Conservation (phyloP, 2,113 vertebrate genomes). For the Mungos mungo region DNA sequence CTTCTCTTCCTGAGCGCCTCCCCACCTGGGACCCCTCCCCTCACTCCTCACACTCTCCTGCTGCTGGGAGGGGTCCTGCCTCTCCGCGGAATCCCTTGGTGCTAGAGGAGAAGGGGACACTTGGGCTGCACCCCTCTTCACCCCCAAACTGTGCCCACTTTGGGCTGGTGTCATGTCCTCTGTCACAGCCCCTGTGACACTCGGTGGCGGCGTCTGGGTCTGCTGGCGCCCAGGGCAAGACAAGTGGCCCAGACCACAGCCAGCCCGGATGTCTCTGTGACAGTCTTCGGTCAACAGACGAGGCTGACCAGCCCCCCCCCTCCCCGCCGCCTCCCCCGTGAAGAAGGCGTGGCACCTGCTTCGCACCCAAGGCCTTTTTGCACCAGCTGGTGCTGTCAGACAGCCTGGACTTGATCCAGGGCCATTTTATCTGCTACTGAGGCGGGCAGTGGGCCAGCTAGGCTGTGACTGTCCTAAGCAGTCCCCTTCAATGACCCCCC, state of each 20-base stretch:
- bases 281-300: background rate
- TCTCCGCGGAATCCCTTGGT: fast-evolving
- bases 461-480: background rate
- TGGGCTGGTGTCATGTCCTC: background rate
- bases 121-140: background rate
- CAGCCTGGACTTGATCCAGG: background rate
- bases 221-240: no score
- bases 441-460: background rate
- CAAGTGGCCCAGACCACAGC: background rate
- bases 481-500: background rate
- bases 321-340: no score
- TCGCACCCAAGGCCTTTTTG: background rate
- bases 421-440: background rate
- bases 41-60: background rate
- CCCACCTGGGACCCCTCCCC: background rate
- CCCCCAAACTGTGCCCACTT: background rate
- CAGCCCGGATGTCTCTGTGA: background rate
- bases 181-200: background rate
- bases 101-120: background rate
- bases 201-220: background rate
- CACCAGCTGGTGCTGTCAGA: background rate
- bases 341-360: background rate
- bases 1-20: fast-evolving
- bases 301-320: background rate
- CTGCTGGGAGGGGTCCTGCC: background rate